Evolutionary conservation across 2,888 invertebrate species (phyloP).

Genomic region (Boloria euphrosyne): DNA sequence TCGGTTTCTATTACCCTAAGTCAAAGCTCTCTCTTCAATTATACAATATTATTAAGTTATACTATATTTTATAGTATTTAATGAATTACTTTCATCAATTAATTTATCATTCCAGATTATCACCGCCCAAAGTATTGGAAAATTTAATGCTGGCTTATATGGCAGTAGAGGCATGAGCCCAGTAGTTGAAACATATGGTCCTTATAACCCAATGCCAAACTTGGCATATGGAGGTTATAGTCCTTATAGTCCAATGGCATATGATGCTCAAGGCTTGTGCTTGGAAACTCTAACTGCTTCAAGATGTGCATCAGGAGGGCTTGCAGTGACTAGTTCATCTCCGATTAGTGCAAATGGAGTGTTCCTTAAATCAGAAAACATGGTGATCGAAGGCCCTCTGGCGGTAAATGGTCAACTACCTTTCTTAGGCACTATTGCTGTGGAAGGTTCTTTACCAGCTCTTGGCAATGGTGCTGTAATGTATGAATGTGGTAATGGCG

Average conservation of each 20-base stretch:
- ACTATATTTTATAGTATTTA: no score
- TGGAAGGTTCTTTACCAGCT: slow-evolving; percentile 43
- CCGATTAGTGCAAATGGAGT: slow-evolving; percentile 52
- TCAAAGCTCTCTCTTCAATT: no score
- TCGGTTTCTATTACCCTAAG: no score
- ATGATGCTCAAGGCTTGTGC: slow-evolving; percentile 17
- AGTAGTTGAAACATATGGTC: not conserved
- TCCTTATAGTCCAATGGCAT: slow-evolving; percentile 18
- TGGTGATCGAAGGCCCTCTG: slow-evolving; percentile 49
- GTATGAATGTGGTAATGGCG: slow-evolving; percentile 44
- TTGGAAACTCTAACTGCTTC: slow-evolving; percentile 28
- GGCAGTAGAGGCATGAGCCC: slow-evolving; percentile 12
- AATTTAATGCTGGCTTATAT: slow-evolving; percentile 9
- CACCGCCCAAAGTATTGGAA: slow-evolving; percentile 16
- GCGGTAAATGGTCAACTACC: slow-evolving; percentile 46
- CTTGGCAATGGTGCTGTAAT: slow-evolving; percentile 43
- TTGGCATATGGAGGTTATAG: slow-evolving; percentile 2
- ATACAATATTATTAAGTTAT: no score
- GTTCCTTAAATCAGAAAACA: slow-evolving; percentile 49
- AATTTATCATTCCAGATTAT: slow-evolving; percentile 21
- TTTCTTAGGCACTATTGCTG: slow-evolving; percentile 28
- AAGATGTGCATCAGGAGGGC: slow-evolving; percentile 28
- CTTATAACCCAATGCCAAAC: slow-evolving; percentile 8
- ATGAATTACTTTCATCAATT: no score
- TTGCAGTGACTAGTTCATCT: slow-evolving; percentile 48